Evolutionary conservation across 2,888 invertebrate genomes (phyloP), one percentile per base, ranked within the genome.

Genomic region (Euzophera pinguis): DNA sequence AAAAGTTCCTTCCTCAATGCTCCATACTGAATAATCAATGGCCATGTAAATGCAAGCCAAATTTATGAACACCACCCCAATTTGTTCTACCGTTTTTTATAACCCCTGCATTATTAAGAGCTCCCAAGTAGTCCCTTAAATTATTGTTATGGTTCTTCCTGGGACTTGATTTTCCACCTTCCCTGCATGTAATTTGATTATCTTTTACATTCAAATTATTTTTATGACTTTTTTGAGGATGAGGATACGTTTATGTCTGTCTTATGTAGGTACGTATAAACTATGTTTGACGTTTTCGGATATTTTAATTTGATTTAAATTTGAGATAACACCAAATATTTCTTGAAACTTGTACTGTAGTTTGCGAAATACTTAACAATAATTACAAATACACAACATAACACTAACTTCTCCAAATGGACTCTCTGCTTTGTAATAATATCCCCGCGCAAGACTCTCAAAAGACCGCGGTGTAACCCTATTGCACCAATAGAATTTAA

Each of bases 21-120:
- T 10, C 9, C 38, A 37, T 13, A 54, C 69, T 83, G 81, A 81
- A 84, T 83, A 75, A 75, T 76, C 77, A 77, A 84, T 79, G 81
- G 71, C 64, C 73, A 83, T 82, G 83, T 80, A 81, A 81, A 84
- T 84, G 78, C 77, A 73, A 64, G 66, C 69, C 61, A 71, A 71
- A 75, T 76, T 73, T 75, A 70, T 61, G 69, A 71, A 58, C 59
- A 63, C 68, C 22, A 5, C 64, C 74, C 65, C 75, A 75, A 78
- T 78, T 77, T 77, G 60, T 62, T 56, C 53, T 63, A 65, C 68
- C 70, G 70, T 84, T 86, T 87, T 87, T 86, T 84, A 81, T 76
- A 81, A 72, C 72, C 62, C 68, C 65, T 84, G 78, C 73, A 86
- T 87, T 85, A 86, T 86, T 84, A 79, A 86, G 61, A 63, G 58